A percentile compares a stretch with the other conserved stretches of the same genome.
These are phyloP conservation scores for Chamaetylas fuelleborni DNA, from an alignment of 2,113 vertebrate genomes.

Conservation along the genomic window DNA sequence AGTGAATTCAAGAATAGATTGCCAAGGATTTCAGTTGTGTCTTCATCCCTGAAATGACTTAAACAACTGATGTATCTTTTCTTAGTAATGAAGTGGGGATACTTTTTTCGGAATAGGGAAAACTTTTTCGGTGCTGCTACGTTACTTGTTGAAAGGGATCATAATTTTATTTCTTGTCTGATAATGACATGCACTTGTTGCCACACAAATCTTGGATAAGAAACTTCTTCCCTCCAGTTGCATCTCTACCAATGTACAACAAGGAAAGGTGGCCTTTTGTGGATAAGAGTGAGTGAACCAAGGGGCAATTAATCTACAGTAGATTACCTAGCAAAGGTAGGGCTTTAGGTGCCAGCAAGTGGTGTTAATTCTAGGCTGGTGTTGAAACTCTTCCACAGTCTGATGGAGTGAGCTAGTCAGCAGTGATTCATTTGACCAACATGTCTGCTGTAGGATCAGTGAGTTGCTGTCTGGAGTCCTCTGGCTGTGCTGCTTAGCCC, in stretches of 20 bases:
- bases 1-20: neutral
- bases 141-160: neutral
- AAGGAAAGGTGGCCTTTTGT: neutral
- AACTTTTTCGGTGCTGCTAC: neutral
- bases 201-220: neutral
- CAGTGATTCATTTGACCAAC: neutral
- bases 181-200: accelerated
- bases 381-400: neutral
- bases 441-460: neutral
- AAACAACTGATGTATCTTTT: neutral
- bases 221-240: neutral
- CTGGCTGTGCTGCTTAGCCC: neutral
- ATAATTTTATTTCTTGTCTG: neutral
- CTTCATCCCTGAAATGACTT: neutral
- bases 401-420: neutral
- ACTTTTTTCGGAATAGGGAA: neutral
- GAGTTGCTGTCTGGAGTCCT: neutral
- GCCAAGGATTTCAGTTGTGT: neutral
- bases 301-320: neutral
- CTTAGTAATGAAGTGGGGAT: neutral
- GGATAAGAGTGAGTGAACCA: neutral
- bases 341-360: neutral
- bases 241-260: neutral
- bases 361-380: neutral
- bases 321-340: neutral